A percentile compares a stretch with the other conserved stretches of the same genome.
Evolutionary conservation across 2,888 invertebrate genomes (phyloP).

Genomic region (Gortyna flavago): DNA sequence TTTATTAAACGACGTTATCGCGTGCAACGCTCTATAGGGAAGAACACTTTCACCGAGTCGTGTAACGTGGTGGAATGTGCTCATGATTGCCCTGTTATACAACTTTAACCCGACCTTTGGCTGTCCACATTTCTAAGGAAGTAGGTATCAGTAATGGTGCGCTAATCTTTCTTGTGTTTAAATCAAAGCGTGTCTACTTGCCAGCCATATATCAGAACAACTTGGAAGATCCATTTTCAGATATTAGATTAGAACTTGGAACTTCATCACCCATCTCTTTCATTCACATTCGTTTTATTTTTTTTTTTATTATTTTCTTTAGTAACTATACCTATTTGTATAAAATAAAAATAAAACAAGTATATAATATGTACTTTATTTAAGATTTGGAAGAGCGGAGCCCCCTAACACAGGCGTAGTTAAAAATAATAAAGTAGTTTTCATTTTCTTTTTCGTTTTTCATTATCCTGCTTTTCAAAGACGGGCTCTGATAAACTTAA

Average conservation of each 20-base stretch:
- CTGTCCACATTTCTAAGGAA: constrained; percentile 14
- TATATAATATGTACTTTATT: not conserved
- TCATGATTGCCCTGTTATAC: constrained; percentile 31
- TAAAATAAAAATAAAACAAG: not conserved
- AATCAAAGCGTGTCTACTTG: not conserved
- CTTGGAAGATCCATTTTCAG: too few species aligned
- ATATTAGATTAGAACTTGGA: not conserved
- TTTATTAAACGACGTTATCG: constrained; percentile 42
- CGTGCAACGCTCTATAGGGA: constrained; percentile 39
- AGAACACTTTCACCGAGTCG: constrained; percentile 43
- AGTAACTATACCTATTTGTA: too few species aligned
- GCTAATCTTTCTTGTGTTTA: not conserved
- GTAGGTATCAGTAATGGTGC: constrained; percentile 21
- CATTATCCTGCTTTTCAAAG: too few species aligned
- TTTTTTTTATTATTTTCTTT: not conserved
- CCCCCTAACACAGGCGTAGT: not conserved
- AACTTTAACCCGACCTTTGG: constrained; percentile 40
- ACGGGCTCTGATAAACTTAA: too few species aligned
- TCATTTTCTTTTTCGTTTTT: too few species aligned
- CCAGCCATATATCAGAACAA: not conserved
- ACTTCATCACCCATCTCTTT: not conserved
- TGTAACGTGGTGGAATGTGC: constrained; percentile 38
- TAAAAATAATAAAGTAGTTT: too few species aligned
- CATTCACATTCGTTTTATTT: not conserved
- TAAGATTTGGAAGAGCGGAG: too few species aligned